Conservation (phyloP, 2,888 invertebrate species). For the Plagodis dolabraria region DNA sequence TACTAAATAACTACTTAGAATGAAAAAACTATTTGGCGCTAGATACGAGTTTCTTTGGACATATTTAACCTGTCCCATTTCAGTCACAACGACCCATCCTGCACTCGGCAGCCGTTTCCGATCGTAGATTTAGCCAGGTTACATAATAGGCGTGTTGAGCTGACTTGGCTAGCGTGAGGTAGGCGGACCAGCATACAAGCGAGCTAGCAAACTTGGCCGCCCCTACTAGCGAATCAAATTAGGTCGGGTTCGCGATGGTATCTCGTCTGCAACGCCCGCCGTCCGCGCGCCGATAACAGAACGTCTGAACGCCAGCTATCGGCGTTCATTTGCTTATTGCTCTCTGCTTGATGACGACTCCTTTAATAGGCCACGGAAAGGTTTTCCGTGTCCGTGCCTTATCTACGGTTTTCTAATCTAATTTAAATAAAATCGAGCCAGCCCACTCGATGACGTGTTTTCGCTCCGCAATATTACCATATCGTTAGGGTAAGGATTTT, state of each 20-base stretch:
- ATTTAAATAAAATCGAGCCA: slow-evolving; percentile 57
- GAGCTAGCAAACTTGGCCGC: slow-evolving; percentile 42
- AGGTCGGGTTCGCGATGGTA: slow-evolving; percentile 74
- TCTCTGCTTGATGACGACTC: slow-evolving; percentile 63
- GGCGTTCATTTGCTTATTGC: slow-evolving; percentile 73
- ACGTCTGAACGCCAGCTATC: slow-evolving; percentile 61
- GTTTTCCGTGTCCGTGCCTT: slow-evolving; percentile 67
- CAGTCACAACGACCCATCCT: slow-evolving; percentile 16
- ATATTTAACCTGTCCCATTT: slow-evolving; percentile 21
- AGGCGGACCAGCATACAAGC: slow-evolving; percentile 38
- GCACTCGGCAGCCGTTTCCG: slow-evolving; percentile 6
- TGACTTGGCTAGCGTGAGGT: slow-evolving; percentile 34
- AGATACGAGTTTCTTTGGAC: not conserved
- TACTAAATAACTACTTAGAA: too few species aligned
- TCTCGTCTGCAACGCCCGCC: slow-evolving; percentile 63
- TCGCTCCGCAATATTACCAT: slow-evolving; percentile 37
- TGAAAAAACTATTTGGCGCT: not conserved
- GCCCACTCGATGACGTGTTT: slow-evolving; percentile 46
- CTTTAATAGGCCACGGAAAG: slow-evolving; percentile 59
- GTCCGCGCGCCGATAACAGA: slow-evolving; percentile 42
- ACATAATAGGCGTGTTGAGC: slow-evolving; percentile 26
- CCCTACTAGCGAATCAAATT: slow-evolving; percentile 69
- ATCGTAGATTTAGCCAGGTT: slow-evolving; percentile 17
- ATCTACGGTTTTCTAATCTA: slow-evolving; percentile 58
- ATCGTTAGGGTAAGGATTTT: slow-evolving; percentile 32